Evolutionary conservation across 2,113 vertebrate species (phyloP), one percentile per base, ranked within the genome.

Genomic region (Vicugna pacos): DNA sequence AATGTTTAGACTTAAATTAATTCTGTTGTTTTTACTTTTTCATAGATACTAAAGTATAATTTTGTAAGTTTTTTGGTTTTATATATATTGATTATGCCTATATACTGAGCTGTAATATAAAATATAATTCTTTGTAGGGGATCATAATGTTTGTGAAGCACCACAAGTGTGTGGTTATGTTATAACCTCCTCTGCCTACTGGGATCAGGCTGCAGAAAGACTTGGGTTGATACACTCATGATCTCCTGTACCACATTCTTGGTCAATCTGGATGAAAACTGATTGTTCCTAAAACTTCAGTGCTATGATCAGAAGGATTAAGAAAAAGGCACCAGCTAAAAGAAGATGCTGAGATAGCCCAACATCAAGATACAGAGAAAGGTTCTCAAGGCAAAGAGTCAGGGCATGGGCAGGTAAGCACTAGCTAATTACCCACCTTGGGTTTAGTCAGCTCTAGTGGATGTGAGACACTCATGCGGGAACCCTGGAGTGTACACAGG

Each of bases 1-100:
- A 87, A 65, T 64, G 20, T 30, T 84, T 93, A 96, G 10, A 67
- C 62, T 97, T 84, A 79, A 88, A 58, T 77, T 26, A 89, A 75
- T 7, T 72, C 38, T 76, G 2, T 10, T 95, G 9, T 58, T 91
- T 91, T 79, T 42, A 54, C 7, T 52, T 84, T 87, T 85, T 87
- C 12, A 75, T 76, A 85, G 20, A 52, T 86, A 79, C 13, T 82
- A 48, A 92, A 77, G 15, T 22, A 83, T 38, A 69, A 20, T 52
- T 89, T 89, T 28, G 24, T 70, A 72, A 52, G 13, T 81, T 70
- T 60, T 91, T 89, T 5, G 88, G 22, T 87, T 62, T 87, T 62
- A 93, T 50, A 24, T 60, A 32, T 77, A 19, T 28, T 19, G 0
- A 69, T 42, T 24, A 9, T 38, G n/a, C 56, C 14, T 46, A 11